Percentiles rank a stretch among this genome's conserved stretches.
These are phyloP conservation scores for Chaetodon trifasciatus DNA, from an alignment of 2,797 vertebrate species.

Conservation along the genomic window DNA sequence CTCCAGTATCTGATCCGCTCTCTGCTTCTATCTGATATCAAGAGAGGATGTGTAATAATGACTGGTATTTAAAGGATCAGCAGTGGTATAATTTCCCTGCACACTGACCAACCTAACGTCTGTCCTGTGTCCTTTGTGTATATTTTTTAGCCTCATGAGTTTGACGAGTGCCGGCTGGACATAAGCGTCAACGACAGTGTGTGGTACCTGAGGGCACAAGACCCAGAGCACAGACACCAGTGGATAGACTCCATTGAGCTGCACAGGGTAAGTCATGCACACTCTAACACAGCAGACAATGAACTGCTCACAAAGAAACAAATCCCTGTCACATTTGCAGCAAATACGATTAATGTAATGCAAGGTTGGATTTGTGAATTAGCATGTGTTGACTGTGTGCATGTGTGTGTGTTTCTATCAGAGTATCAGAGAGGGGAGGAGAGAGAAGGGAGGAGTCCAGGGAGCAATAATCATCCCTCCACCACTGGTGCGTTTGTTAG, in stretches of 20 bases:
- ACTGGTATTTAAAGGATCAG: not conserved
- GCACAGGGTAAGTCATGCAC: slow-evolving; percentile 88
- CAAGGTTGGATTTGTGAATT: slow-evolving; percentile 32
- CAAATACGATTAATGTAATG: slow-evolving; percentile 6
- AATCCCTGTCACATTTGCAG: slow-evolving; percentile 7
- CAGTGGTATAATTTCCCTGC: not conserved
- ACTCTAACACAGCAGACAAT: not conserved
- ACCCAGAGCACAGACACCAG: slow-evolving; percentile 91
- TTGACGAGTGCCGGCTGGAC: slow-evolving; percentile 96
- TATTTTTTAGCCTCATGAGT: slow-evolving; percentile 90
- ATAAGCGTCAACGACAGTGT: slow-evolving; percentile 96
- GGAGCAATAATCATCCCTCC: slow-evolving; percentile 73
- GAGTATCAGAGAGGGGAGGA: slow-evolving; percentile 79
- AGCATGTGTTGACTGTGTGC: slow-evolving; percentile 38
- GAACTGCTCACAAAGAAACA: not conserved
- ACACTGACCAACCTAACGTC: not conserved
- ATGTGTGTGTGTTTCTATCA: slow-evolving; percentile 75
- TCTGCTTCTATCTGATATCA: not conserved
- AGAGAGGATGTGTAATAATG: not conserved
- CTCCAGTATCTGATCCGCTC: not conserved
- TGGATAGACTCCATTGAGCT: slow-evolving; percentile 95
- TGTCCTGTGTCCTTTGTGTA: not conserved
- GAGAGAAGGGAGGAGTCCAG: slow-evolving; percentile 77
- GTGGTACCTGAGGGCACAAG: slow-evolving; percentile 96
- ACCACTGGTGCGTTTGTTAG: slow-evolving; percentile 72